Evolutionary conservation across 23 tunicate species (phyloP), one percentile per base, ranked within the genome.

Genomic region (Phallusia fumigata): DNA sequence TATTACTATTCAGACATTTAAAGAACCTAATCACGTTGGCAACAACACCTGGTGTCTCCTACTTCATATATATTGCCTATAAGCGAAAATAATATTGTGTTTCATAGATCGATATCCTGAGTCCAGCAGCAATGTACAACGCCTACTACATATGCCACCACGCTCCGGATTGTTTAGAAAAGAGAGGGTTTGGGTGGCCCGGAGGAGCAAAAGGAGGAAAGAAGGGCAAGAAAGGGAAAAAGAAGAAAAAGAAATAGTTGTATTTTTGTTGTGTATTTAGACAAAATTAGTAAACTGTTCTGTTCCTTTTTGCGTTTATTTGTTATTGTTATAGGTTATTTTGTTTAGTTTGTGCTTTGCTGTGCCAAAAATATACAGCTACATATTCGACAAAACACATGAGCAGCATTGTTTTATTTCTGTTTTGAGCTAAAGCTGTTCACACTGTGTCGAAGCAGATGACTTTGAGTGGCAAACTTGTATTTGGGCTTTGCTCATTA

Each of bases 91-190:
- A n/a, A n/a, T n/a, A n/a, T n/a, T n/a, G n/a, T 40, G 33, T 64
- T 35, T 34, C 69, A 6, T 73, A 94, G 98, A 72, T 94, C 40
- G 98, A 94, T 64, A 94, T 94, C 19, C 76, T 94, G 35, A 86
- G 98, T 73, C 98, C 93, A 36, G 98, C 98, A 72, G 98, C 98
- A 21, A 94, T 94, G 98, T 53, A 51, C 73, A 94, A 94, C 47
- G 98, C 98, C n/a, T 86, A 94, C 73, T 94, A 89, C 88, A 94
- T 94, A 40, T 94, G 98, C 69, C 98, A 94, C 73, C 81, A 89
- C 75, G 98, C 98, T 51, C 88, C 88, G 16, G 98, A 94, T 75
- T 94, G 98, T 77, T 76, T 94, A 65, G 94, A 94, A 47, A 94
- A 94, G 83, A 78, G 98, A 65, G 98, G 98, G 30, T 94, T 94